Base-by-base conservation (phyloP, 1,140 invertebrate genomes). In the Linepithema humile region DNA sequence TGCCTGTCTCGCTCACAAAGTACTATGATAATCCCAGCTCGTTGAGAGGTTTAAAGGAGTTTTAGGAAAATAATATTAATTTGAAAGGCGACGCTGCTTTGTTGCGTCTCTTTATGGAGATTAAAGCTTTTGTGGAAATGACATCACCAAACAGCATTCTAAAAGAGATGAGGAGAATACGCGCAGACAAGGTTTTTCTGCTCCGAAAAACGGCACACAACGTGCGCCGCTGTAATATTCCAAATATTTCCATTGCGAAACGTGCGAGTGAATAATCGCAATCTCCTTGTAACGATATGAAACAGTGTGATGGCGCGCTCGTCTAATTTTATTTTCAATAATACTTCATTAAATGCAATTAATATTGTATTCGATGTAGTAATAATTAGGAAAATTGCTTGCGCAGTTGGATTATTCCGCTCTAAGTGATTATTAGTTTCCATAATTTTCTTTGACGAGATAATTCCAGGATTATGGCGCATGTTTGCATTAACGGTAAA, bases 361-460 rank as follows among this genome's bases (percentile, higher is more conserved):
- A 78, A 78, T 67, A 67, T 78, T 40, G 40, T 53, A 9, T 50
- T 69, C 35, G 6, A 55, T 29, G 20, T 40, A 53, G 10, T 55
- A 53, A 69, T 78, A 78, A 69, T 78, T 78, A 78, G 26, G 75
- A 55, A 48, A 69, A 57, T 69, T 35, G 64, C 75, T 40, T 53
- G 62, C 23, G 23, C 43, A 48, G 60, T 35, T 48, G 45, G 23
- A 78, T 78, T 67, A 78, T 78, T 78, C 35, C 35, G 32, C 62
- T 69, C 64, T 70, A 70, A 80, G 48, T 80, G 48, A 70, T 80
- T 80, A 80, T 70, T 40, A 80, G 75, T 80, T 80, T 78, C 32
- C 45, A 69, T 69, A 78, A 80, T 80, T 80, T 78, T 80, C 75
- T 80, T 70, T 80, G 75, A 80, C 64, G 40, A 59, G 45, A 80